Base-by-base conservation (phyloP, 2,797 vertebrate species). In the Cyprinella venusta region DNA sequence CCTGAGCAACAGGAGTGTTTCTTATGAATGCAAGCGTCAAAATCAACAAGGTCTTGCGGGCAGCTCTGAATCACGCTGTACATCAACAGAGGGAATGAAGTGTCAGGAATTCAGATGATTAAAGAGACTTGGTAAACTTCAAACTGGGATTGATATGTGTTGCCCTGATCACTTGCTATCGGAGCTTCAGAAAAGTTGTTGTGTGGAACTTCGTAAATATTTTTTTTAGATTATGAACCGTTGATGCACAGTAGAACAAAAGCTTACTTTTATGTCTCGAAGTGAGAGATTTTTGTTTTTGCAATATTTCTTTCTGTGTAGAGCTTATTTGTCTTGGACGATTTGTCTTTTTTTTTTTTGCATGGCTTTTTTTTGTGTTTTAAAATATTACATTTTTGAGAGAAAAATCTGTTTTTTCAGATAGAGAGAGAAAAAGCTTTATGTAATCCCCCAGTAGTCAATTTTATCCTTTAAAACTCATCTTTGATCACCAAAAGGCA, bases 101-200 rank as follows among this genome's bases (percentile, higher is more conserved):
- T 83, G 86, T 87, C 84, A 76, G 82, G 88, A 91, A 90, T 91
- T 89, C 85, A 85, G 80, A 85, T 42, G 88, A 84, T 84, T 93
- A 90, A 88, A 45, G 84, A 26, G 88, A 88, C 88, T 89, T 89
- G 86, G 63, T 90, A 90, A 65, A 79, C 65, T 92, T 89, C 90
- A 54, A 52, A 87, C 79, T 63, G 67, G 80, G 72, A 84, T 79
- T 74, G 87, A 88, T 89, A 88, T 87, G 86, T 85, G 70, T 24
- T 74, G 54, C 45, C 64, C 69, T 52, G 42, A 50, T 72, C 68
- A 33, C 40, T 72, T 30, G 52, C 59, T 80, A 24, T 45, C 26
- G 1, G 40, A 38, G 54, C 52, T 63, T 81, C 56, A 63, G 24
- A 71, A 48, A 72, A 21, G 79, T 48, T 63, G 40, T 33, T 4